Percentiles rank a stretch among this genome's conserved stretches.
These are phyloP conservation scores for Nettapus auritus DNA, from an alignment of 2,113 vertebrate genomes.

Conservation along the genomic window DNA sequence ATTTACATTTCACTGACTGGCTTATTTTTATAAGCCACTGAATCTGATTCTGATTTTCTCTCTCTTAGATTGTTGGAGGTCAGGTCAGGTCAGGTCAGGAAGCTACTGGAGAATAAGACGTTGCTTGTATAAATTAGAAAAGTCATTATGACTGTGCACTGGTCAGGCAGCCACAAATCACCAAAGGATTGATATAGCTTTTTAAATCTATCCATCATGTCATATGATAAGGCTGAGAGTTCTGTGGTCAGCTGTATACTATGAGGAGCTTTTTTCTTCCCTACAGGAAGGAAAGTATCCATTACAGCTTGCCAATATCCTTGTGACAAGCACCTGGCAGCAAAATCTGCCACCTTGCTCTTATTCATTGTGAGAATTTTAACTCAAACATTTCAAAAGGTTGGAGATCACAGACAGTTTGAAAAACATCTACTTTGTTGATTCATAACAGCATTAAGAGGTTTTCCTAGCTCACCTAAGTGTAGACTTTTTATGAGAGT, in stretches of 20 bases:
- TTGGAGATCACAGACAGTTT: not conserved
- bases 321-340: not conserved
- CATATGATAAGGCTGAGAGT: not conserved
- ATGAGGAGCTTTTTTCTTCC: not conserved
- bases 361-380: not conserved
- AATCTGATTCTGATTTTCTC: not conserved
- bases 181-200: not conserved
- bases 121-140: not conserved
- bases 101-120: not conserved
- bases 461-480: not conserved
- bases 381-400: not conserved
- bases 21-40: not conserved
- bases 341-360: not conserved
- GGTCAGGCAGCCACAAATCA: not conserved
- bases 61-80: not conserved
- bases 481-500: not conserved
- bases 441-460: not conserved
- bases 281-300: not conserved
- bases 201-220: not conserved
- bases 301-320: no score
- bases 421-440: not conserved
- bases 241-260: accelerated
- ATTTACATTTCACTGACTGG: no score
- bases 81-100: not conserved
- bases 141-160: not conserved